Percentiles rank a stretch among this genome's conserved stretches.
Conservation (phyloP, 2,113 vertebrate genomes). For the Alces alces region DNA sequence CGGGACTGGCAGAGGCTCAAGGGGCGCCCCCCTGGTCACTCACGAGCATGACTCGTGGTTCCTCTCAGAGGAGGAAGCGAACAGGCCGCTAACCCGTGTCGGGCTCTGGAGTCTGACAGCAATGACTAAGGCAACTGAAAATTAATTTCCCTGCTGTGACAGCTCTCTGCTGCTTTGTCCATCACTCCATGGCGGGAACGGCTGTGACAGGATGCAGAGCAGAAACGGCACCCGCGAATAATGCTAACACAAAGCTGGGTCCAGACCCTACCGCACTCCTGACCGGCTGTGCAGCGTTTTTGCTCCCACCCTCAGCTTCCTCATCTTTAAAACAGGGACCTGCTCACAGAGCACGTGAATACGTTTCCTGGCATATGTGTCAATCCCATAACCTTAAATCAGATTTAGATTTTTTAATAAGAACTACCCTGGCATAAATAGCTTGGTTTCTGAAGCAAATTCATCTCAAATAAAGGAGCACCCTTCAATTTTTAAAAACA, state of each 20-base stretch:
- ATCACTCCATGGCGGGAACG: background rate
- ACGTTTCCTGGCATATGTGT: background rate
- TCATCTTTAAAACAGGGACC: background rate
- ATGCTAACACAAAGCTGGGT: background rate
- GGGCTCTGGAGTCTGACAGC: background rate
- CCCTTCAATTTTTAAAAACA: background rate
- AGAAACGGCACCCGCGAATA: background rate
- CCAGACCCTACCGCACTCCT: background rate
- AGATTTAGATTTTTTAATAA: background rate
- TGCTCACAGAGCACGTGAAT: background rate
- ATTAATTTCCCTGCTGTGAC: conserved; percentile 21
- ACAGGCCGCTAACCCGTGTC: conserved; percentile 27
- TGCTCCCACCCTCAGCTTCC: background rate
- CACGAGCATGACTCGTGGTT: background rate
- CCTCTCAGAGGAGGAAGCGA: background rate
- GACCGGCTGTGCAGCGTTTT: fast-evolving
- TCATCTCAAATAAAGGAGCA: background rate
- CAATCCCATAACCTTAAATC: background rate
- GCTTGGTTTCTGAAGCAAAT: background rate
- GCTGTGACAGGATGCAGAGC: background rate
- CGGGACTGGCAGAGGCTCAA: background rate
- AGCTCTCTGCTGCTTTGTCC: background rate
- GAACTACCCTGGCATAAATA: background rate
- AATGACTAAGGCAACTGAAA: conserved; percentile 11
- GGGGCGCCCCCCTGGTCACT: background rate